Percentiles rank a stretch among this genome's conserved stretches.
phyloP scores from a whole-genome alignment of 2,797 vertebrate species.

The Intellagama lesueurii region DNA sequence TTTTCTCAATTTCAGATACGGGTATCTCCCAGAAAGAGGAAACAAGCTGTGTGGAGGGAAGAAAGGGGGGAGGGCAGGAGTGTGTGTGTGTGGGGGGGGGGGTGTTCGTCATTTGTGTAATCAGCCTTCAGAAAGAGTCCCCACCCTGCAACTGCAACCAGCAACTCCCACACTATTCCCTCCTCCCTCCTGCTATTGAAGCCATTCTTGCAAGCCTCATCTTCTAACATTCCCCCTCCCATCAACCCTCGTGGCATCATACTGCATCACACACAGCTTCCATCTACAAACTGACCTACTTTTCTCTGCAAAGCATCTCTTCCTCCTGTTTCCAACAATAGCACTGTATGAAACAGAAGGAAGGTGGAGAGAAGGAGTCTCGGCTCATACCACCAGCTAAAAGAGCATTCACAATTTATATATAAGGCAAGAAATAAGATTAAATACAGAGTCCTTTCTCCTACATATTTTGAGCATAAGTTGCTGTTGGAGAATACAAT shows the following conservation, averaged over 20 bases:
- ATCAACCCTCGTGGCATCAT: neutral
- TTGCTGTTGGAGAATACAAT: neutral
- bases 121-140: constrained; percentile 4
- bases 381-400: accelerated
- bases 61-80: no score
- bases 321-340: constrained; percentile 20
- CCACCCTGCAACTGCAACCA: constrained; percentile 33
- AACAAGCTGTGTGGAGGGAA: no score
- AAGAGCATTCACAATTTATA: neutral
- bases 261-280: constrained; percentile 57
- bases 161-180: neutral
- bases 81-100: no score
- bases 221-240: neutral
- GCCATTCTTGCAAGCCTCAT: neutral
- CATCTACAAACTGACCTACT: constrained; percentile 70
- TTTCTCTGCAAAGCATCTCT: constrained; percentile 49
- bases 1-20: neutral
- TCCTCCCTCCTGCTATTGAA: neutral
- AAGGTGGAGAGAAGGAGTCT: neutral
- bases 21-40: neutral
- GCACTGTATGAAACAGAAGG: neutral
- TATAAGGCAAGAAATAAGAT: neutral
- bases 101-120: neutral
- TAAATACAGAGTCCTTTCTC: neutral
- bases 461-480: neutral